phyloP scores from a whole-genome alignment of 2,113 vertebrate species.

The Tetrax tetrax region DNA sequence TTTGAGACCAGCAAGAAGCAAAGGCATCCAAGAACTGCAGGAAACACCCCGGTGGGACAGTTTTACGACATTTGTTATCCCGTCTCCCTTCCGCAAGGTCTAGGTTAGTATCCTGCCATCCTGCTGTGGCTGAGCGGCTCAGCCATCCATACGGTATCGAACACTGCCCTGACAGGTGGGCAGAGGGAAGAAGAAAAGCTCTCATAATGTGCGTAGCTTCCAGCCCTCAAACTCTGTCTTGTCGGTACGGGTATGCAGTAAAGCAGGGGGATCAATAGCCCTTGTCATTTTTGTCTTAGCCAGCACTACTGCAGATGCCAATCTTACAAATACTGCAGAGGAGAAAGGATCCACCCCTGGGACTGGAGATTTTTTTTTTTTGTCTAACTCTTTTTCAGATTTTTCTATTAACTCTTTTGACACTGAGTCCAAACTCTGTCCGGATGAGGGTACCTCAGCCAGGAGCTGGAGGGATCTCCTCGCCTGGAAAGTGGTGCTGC shows the following conservation, averaged over 20 bases:
- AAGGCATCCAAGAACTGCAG: not conserved
- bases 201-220: fast-evolving
- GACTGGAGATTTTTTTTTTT: not conserved
- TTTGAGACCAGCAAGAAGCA: not conserved
- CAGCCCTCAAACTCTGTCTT: not conserved
- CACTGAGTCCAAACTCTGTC: not conserved
- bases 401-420: conserved; percentile 34
- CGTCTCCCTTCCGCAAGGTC: not conserved
- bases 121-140: not conserved
- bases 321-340: conserved; percentile 25
- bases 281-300: conserved; percentile 52
- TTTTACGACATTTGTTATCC: not conserved
- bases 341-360: conserved; percentile 4
- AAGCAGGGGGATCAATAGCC: conserved; percentile 54
- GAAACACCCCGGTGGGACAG: not conserved
- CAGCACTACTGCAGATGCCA: conserved; percentile 26
- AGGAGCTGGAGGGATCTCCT: not conserved
- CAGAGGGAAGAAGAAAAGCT: not conserved
- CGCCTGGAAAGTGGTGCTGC: not conserved
- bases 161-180: not conserved
- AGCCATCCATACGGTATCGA: not conserved
- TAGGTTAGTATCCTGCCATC: not conserved
- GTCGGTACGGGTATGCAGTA: not conserved
- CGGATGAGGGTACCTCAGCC: not conserved
- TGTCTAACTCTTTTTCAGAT: not conserved